Evolutionary conservation across 53 echinoderm and acorn worm genomes (phyloP), one percentile per base, ranked within the genome.

Genomic region (Actinopyga echinites): DNA sequence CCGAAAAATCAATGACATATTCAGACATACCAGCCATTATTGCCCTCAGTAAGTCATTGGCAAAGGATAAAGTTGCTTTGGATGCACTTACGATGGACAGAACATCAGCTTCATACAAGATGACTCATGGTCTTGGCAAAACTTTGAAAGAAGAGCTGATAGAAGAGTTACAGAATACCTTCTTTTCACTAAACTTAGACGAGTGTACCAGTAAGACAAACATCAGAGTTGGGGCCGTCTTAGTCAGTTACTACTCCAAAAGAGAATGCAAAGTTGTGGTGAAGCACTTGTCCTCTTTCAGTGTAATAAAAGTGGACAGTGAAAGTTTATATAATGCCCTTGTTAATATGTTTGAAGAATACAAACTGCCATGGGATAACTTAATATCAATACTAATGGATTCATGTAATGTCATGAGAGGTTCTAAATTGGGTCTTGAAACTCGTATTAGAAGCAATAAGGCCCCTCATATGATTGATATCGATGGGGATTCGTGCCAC

Each of bases 61-160:
- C 86, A 1, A 89, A 71, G 34, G 85, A 89, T 56, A 64, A 49
- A 60, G 10, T 30, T 6, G 88, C 83, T 0, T 77, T 88, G 21
- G 83, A 83, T 83, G 52, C 64, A 4, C 26, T 89, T 2, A 66
- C 66, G 2, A 79, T 89, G 56, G 84, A 84, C 65, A 61, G 85
- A 9, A 89, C 90, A 17, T 44, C 85, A 1, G 86, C 90, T 3
- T 85, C 90, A 38, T 85, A 89, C 56, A 89, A 89, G 30, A 89
- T 57, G 2, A 65, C 69, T 7, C 69, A 73, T 85, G 85, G 90
- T 9, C 31, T 89, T n/a, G 71, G 56, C 11, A 85, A 89, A 71
- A 81, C 90, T 28, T 85, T 89, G 44, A 82, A 61, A 15, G 85
- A 89, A 34, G 64, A 89, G 26, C 22, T 86, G 32, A 20, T 86